Conservation (phyloP, 2,888 invertebrate species). For the Hypercompe scribonia region DNA sequence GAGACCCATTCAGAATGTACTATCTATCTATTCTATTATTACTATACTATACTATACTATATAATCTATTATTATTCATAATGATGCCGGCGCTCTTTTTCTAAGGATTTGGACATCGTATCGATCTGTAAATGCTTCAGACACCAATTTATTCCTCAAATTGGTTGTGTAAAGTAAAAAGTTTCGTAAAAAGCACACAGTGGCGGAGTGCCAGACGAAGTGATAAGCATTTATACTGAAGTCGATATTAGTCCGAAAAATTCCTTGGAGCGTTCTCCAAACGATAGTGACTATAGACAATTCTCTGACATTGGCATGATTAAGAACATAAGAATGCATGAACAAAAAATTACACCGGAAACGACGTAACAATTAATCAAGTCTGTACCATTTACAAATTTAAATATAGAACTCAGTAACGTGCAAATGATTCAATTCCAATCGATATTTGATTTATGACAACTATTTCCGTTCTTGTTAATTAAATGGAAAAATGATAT, state of each 20-base stretch:
- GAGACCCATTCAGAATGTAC: no score
- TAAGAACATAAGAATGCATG: not conserved
- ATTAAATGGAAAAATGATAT: slow-evolving; percentile 47
- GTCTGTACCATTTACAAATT: slow-evolving; percentile 16
- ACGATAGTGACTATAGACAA: not conserved
- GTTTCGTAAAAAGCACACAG: no score
- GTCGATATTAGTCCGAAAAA: not conserved
- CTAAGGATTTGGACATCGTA: no score
- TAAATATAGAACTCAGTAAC: slow-evolving; percentile 27
- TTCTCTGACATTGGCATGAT: not conserved
- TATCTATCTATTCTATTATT: no score
- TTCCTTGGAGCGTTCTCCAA: not conserved
- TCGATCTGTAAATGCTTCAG: no score
- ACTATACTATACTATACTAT: no score
- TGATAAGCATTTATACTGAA: no score
- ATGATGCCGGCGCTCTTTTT: no score
- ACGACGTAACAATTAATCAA: slow-evolving; percentile 32
- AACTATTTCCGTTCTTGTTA: slow-evolving; percentile 46
- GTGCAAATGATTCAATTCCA: slow-evolving; percentile 45
- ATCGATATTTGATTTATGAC: slow-evolving; percentile 43
- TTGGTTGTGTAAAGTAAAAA: not conserved
- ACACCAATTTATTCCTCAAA: no score
- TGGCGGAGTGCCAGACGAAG: no score
- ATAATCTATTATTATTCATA: no score
- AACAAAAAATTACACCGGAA: slow-evolving; percentile 33